Evolutionary conservation across 2,113 vertebrate genomes (phyloP).

Genomic region (Apteryx owenii): DNA sequence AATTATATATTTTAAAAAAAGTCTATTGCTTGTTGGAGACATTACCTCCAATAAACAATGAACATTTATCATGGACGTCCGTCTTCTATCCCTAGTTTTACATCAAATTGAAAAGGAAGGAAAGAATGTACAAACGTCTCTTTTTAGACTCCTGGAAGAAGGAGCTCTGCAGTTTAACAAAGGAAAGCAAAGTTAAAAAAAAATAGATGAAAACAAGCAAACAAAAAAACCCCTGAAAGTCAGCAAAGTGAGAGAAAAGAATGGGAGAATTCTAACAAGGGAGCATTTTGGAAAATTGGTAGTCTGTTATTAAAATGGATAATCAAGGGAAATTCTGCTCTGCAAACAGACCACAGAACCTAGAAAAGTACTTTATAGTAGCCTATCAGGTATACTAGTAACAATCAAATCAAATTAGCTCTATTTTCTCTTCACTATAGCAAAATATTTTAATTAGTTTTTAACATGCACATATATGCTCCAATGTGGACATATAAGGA

Average conservation of each 20-base stretch:
- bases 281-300: not conserved
- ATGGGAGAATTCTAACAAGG: not conserved
- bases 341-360: not conserved
- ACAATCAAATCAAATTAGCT: not conserved
- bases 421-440: not conserved
- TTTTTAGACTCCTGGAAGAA: not conserved
- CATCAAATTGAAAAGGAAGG: not conserved
- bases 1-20: not conserved
- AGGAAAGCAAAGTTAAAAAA: not conserved
- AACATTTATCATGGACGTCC: not conserved
- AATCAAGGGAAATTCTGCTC: not conserved
- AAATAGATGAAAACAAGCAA: not conserved
- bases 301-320: not conserved
- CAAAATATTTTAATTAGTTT: not conserved
- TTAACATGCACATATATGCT: not conserved
- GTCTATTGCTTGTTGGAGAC: not conserved
- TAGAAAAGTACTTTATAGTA: not conserved
- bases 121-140: not conserved
- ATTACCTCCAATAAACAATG: accelerated
- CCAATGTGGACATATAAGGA: not conserved
- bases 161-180: not conserved
- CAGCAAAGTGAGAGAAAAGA: not conserved
- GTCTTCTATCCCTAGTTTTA: not conserved
- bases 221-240: not conserved
- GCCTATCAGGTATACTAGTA: not conserved